These are phyloP conservation scores for Drosophila tripunctata DNA, from an alignment of 2,888 invertebrate species.

Conservation along the genomic window DNA sequence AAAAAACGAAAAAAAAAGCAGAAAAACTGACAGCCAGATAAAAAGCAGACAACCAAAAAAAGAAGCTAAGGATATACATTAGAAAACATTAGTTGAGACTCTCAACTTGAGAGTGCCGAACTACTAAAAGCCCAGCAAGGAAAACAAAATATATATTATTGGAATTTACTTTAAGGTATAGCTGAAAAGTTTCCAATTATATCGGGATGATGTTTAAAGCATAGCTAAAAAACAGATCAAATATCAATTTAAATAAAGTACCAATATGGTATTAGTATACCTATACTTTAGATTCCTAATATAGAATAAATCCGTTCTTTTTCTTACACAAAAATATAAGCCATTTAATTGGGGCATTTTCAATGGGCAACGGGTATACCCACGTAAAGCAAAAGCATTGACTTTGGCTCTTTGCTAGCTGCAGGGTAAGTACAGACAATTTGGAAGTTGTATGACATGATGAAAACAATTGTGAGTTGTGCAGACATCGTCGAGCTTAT, in stretches of 20 bases:
- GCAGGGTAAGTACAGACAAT: slow-evolving; percentile 66
- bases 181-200: too few relatives aligned
- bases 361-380: background rate
- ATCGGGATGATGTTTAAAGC: too few relatives aligned
- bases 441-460: slow-evolving; percentile 70
- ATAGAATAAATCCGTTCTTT: background rate
- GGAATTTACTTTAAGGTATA: too few relatives aligned
- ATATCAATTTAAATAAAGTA: too few relatives aligned
- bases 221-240: too few relatives aligned
- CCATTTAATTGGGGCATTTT: background rate
- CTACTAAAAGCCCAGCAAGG: background rate
- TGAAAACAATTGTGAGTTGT: slow-evolving; percentile 69
- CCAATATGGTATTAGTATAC: too few relatives aligned
- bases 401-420: slow-evolving; percentile 46
- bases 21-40: slow-evolving; percentile 1
- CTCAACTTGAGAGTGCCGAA: background rate
- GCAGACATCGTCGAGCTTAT: slow-evolving; percentile 58
- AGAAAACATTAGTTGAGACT: background rate
- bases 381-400: slow-evolving; percentile 34
- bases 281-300: too few relatives aligned
- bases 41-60: slow-evolving; percentile 15
- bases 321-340: background rate
- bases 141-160: background rate
- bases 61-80: background rate
- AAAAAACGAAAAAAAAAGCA: slow-evolving; percentile 6